Base-by-base conservation (phyloP, 1,140 invertebrate species). In the Drosophila albomicans region DNA sequence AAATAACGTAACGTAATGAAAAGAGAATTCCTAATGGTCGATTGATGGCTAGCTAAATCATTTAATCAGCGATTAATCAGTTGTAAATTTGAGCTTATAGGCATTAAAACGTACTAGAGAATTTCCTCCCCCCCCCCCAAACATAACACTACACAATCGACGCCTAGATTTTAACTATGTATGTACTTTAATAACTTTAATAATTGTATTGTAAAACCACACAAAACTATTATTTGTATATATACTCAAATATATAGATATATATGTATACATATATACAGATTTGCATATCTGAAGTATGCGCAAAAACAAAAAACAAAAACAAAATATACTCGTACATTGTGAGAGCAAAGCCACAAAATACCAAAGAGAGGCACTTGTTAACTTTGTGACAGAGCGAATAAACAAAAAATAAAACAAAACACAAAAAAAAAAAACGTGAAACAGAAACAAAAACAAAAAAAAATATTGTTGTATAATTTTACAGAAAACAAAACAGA, bases 1-100 rank as follows among this genome's bases (percentile, higher is more conserved):
- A 25, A 25, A 25, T 25, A 25, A 25, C 20, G 15, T 57, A 64
- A 64, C 8, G 58, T 35, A 46, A 49, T 6, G 13, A 13, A 69
- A 59, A 52, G 56, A 30, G 20, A 62, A 59, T 69, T 52, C 54
- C 66, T 61, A 69, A 32, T 11, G 32, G 35, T 51, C 45, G 48
- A 69, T 59, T 35, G 38, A 52, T 45, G 38, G 41, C 57, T 46
- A 28, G 16, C 38, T 56, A 63, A 69, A 75, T 75, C 71, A 71
- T 67, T 54, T 63, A 52, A 64, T 70, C 72, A 70, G 72, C 62
- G 78, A 85, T 74, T 78, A 89, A 89, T 89, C 85, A 89, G 85
- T 89, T 89, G 85, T 84, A 89, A 89, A 89, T 89, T 89, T 89
- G 85, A 89, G 85, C 85, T 89, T 89, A 89, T 89, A 89, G 85